Evolutionary conservation across 2,113 vertebrate species (phyloP), one percentile per base, ranked within the genome.

Genomic region (Balaeniceps rex): DNA sequence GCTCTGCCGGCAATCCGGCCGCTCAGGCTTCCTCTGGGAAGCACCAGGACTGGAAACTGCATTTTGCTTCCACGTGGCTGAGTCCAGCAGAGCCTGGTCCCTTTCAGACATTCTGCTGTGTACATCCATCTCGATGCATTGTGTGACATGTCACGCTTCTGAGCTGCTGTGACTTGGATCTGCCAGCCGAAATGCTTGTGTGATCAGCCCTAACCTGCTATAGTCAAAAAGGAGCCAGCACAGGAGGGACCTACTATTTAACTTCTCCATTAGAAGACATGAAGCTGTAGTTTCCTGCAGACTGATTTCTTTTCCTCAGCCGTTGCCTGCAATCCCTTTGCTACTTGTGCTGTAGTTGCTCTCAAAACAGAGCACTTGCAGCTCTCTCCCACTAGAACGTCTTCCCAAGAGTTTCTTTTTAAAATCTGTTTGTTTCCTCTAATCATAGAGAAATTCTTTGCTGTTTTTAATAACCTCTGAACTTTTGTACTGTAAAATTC

Each of bases 51-150:
- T 31, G 44, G 72, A 66, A 78, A 47, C 29, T 17, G 34, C 26
- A 70, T 54, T 65, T 78, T 80, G 29, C 12, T 74, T 63, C 51
- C 16, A 2, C 1, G 1, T 11, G 12, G 22, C 44, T 9, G 26
- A 83, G 81, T 60, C 42, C 29, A 68, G 38, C 54, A 83, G n/a
- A 77, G 52, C 57, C 19, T 23, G 44, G 25, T n/a, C 28, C 36
- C 28, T 19, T 38, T 31, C 1, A 7, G 40, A 13, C 36, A 9
- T 23, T 46, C 38, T 54, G n/a, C 44, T 55, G 26, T 10, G 26
- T 40, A 9, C 28, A 10, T 69, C 26, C 3, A 1, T 17, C 38
- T 46, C 0, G 1, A 11, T 25, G 76, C 21, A 0, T 19, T 2
- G 5, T 36, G 51, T 3, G 7, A 33, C 17, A 9, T 11, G 34